Percentiles rank a stretch among this genome's conserved stretches.
Evolutionary conservation across 2,888 invertebrate genomes (phyloP).

Genomic region (Augochlorella aurata): DNA sequence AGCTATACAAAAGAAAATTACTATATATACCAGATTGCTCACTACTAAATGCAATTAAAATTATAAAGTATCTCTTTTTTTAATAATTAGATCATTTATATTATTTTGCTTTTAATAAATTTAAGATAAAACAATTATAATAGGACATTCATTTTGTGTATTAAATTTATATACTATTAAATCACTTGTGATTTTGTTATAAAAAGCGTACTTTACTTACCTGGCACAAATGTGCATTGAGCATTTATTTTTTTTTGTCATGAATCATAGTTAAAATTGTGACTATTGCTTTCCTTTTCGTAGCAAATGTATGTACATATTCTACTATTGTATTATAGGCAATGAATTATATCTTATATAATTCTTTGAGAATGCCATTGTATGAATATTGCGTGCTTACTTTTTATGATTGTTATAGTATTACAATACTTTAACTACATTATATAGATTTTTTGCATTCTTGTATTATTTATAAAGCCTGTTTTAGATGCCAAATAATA

Average conservation of each 20-base stretch:
- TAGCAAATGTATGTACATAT: slow-evolving; percentile 36
- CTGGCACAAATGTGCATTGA: slow-evolving; percentile 61
- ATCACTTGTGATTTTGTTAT: slow-evolving; percentile 35
- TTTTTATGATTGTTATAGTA: slow-evolving; percentile 47
- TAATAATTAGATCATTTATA: slow-evolving; percentile 22
- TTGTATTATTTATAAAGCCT: slow-evolving; percentile 57
- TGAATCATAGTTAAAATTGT: slow-evolving; percentile 43
- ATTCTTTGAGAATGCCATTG: slow-evolving; percentile 50
- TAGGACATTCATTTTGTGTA: slow-evolving; percentile 30
- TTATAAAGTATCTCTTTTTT: slow-evolving; percentile 3
- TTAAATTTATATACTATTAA: slow-evolving; percentile 45
- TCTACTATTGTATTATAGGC: slow-evolving; percentile 26
- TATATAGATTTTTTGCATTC: slow-evolving; percentile 35
- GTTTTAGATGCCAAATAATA: slow-evolving; percentile 51
- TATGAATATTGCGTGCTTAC: slow-evolving; percentile 41
- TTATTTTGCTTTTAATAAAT: slow-evolving; percentile 20
- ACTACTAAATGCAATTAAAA: slow-evolving; percentile 20
- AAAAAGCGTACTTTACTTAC: slow-evolving; percentile 61
- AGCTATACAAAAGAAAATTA: slow-evolving; percentile 17
- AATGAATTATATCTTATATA: slow-evolving; percentile 30
- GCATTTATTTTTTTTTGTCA: slow-evolving; percentile 42
- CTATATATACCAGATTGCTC: slow-evolving; percentile 27
- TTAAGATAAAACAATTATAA: slow-evolving; percentile 30
- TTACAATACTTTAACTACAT: slow-evolving; percentile 62
- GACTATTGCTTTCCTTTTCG: slow-evolving; percentile 31